These are phyloP conservation scores for Oryzias woworae DNA, from an alignment of 2,113 vertebrate species.

Conservation along the genomic window DNA sequence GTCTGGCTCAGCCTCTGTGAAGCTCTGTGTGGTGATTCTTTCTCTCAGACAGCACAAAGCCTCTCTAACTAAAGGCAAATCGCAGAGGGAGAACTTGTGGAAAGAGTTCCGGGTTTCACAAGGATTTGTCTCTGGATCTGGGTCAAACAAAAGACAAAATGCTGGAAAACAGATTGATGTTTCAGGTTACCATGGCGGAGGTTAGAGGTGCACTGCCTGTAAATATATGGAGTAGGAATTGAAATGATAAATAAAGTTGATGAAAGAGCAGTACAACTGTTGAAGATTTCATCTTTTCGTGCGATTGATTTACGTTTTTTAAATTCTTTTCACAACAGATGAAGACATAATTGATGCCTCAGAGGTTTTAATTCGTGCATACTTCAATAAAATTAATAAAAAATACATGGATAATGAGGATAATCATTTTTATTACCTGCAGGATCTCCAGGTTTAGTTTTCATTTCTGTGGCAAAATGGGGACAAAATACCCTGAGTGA, in stretches of 20 bases:
- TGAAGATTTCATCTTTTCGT: background rate
- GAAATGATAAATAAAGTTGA: background rate
- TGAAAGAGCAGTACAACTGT: background rate
- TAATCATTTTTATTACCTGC: background rate
- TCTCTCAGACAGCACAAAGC: slow-evolving; percentile 66
- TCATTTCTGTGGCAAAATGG: too few relatives aligned
- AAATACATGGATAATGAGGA: slow-evolving; percentile 4
- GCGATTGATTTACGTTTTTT: background rate
- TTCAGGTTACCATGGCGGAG: slow-evolving; percentile 32
- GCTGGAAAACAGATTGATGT: slow-evolving; percentile 48
- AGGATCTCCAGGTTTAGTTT: too few relatives aligned
- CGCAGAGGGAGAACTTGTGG: slow-evolving; percentile 50
- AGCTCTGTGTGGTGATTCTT: slow-evolving; percentile 56
- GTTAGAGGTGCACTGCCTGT: slow-evolving; percentile 12
- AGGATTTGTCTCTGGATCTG: slow-evolving; percentile 63
- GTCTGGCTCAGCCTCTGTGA: slow-evolving; percentile 52
- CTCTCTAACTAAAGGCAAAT: slow-evolving; percentile 56
- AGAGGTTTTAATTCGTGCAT: slow-evolving; percentile 6
- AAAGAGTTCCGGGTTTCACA: slow-evolving; percentile 45
- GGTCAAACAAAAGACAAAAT: slow-evolving; percentile 47
- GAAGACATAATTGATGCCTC: background rate
- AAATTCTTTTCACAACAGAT: background rate
- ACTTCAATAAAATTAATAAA: slow-evolving; percentile 1
- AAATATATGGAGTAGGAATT: slow-evolving; percentile 6
- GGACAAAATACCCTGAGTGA: too few relatives aligned